phyloP scores from a whole-genome alignment of 1,140 invertebrate genomes.

The Zaprionus ornatus region DNA sequence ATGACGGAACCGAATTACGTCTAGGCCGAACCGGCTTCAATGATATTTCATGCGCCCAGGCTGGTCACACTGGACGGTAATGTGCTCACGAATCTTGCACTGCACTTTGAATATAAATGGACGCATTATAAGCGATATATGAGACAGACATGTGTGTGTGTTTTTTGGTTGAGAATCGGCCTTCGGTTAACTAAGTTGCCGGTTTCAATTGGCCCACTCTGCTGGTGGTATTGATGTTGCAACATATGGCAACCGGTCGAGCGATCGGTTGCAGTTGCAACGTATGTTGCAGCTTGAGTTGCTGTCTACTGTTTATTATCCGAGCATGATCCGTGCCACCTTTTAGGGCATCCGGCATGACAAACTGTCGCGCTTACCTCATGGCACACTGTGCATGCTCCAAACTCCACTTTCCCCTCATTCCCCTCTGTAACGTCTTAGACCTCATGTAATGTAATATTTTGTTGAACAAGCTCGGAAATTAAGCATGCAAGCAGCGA shows the following conservation, averaged over 20 bases:
- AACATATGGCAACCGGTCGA: conserved; percentile 58
- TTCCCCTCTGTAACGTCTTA: too few relatives aligned
- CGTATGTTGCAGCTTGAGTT: conserved; percentile 41
- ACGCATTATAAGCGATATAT: background rate
- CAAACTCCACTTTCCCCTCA: too few relatives aligned
- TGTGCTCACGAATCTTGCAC: background rate
- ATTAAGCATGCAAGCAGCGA: conserved; percentile 57
- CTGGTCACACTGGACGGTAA: background rate
- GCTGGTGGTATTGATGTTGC: conserved; percentile 29
- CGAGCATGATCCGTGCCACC: conserved; percentile 3
- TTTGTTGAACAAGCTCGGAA: conserved; percentile 12
- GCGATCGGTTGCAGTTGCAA: conserved; percentile 43
- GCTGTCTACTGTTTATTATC: conserved; percentile 7
- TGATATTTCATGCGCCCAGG: background rate
- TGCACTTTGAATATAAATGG: background rate
- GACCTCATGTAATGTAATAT: background rate
- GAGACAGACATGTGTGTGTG: background rate
- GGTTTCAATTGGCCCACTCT: conserved; percentile 58
- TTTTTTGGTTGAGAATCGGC: background rate
- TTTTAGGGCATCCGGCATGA: conserved; percentile 42
- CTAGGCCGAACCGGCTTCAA: background rate
- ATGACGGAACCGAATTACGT: conserved; percentile 2
- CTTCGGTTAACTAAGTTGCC: conserved; percentile 1
- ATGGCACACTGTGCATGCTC: conserved; percentile 52
- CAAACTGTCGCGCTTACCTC: conserved; percentile 27